Base-by-base conservation (phyloP, 2,113 vertebrate genomes). In the Macrotis lagotis region DNA sequence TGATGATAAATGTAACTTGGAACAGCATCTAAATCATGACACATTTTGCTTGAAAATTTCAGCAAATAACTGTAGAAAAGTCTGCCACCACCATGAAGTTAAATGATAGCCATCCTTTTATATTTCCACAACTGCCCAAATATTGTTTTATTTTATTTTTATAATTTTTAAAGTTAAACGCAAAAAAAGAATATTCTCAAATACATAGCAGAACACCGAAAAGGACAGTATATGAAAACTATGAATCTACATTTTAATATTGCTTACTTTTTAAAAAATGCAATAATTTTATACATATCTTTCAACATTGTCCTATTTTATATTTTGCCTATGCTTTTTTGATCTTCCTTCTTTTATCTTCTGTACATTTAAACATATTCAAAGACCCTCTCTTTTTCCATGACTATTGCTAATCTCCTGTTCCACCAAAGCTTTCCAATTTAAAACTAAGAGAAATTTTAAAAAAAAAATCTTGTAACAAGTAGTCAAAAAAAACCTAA, bases 1-100 rank as follows among this genome's bases (percentile, higher is more conserved):
- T 89, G 93, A 51, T 91, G 91, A 44, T 25, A 94, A 94, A 94
- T 47, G 48, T 22, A 96, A 94, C 47, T 37, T 94, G 59, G 47
- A 94, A 89, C 51, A 91, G 90, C 22, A 22, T 0, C 0, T 90
- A 91, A 93, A 96, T 74, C 48, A 37, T 51, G 12, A 97, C 51
- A 26, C 1, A 37, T 91, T 90, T 95, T 51, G 6, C 91, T 90
- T 53, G 31, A 25, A 90, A 44, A 44, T 53, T 91, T 53, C 2
- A 8, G 3, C 16, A 1, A 47, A 1, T 26, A 44, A 25, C 47
- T 94, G 52, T 51, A 90, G 55, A 94, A 94, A 88, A 96, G 44
- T 59, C 50, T 95, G 44, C 3, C 66, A 50, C 31, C 11, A 93
- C 91, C 90, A 44, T 93, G 95, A 96, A 96, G 8, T 49, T n/a